Evolutionary conservation across 2,113 vertebrate species (phyloP), one percentile per base, ranked within the genome.

Genomic region (Isurus oxyrinchus): DNA sequence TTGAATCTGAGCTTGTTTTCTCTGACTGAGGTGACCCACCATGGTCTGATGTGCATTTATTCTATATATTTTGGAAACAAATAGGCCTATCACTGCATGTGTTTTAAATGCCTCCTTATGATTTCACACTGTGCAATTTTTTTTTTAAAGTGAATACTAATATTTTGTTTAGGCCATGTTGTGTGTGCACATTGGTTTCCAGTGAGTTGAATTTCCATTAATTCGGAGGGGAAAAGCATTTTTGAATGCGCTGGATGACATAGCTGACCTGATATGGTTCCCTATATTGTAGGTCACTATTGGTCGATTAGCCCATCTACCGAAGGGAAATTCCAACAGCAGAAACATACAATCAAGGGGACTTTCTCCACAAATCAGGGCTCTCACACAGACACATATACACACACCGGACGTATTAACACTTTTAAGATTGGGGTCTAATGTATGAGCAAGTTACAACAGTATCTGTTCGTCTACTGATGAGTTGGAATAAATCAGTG

Each of bases 181-280:
- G 96, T 97, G 96, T 97, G 97, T 97, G 97, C 97, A 97, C 97
- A 97, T 97, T 97, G 97, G 97, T 96, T 97, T 96, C 97, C 96
- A 97, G 97, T 97, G 97, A 97, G 96, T 97, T 97, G 96, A 98
- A 97, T 96, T 97, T 97, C 97, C 97, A 97, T 97, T 98, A 44
- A 67, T 44, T 21, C 6, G 63, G 40, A 67, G 93, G 31, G 63
- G 31, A 10, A 23, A 44, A 44, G 61, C 63, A 27, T 97, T 97
- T 98, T 97, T 98, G 98, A 99, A 98, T 99, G 98, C 99, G 98
- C 98, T 97, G 98, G 96, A 97, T 98, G 6, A 55, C 19, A 31
- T 14, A 59, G 55, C 27, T 14, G 35, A 25, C 23, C 53, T 91
- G 11, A 91, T 53, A 25, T 4, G 13, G 14, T n/a, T 91, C 88